These are phyloP conservation scores for Panthera leo DNA, from an alignment of 2,113 vertebrate genomes.

Conservation along the genomic window DNA sequence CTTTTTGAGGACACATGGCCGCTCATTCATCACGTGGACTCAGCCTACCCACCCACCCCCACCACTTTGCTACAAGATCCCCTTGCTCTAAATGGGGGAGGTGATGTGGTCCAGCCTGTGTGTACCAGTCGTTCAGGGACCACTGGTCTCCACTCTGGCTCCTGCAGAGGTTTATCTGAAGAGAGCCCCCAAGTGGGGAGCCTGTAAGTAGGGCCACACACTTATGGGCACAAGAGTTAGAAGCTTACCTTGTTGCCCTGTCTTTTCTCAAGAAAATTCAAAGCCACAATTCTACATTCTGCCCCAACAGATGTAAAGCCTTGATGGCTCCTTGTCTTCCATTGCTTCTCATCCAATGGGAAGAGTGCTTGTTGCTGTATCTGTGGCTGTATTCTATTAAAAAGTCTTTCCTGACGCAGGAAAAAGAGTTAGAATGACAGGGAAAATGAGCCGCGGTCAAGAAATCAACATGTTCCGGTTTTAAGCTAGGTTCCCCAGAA, in stretches of 20 bases:
- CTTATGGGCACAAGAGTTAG: not conserved
- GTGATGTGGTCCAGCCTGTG: not conserved
- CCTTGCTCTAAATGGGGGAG: not conserved
- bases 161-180: not conserved
- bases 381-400: not conserved
- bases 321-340: not conserved
- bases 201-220: not conserved
- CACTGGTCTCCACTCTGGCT: not conserved
- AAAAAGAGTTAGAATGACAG: not conserved
- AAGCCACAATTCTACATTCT: not conserved
- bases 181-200: not conserved
- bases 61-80: not conserved
- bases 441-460: not conserved
- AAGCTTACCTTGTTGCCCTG: not conserved
- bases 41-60: not conserved
- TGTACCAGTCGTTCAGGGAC: not conserved
- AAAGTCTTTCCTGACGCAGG: not conserved
- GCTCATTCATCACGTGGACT: not conserved
- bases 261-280: not conserved
- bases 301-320: not conserved
- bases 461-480: not conserved
- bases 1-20: not conserved
- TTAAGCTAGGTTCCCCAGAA: not conserved
- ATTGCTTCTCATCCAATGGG: not conserved
- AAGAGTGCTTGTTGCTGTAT: rapidly evolving